phyloP scores from a whole-genome alignment of 2,888 invertebrate species.

The Drosophila maculinotata region DNA sequence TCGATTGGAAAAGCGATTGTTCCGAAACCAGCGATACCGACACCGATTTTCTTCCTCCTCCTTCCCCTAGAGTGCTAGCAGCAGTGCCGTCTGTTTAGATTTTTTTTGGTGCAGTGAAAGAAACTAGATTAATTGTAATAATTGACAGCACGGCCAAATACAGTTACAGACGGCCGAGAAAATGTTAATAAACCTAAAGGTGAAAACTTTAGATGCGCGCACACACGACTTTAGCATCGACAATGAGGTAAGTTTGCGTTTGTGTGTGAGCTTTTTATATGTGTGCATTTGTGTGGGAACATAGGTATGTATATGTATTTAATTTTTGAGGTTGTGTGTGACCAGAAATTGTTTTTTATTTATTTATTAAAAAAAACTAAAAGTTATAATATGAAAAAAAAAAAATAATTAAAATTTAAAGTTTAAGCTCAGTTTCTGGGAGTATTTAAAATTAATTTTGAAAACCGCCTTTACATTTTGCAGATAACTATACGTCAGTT shows the following conservation, averaged over 20 bases:
- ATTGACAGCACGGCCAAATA: constrained; percentile 26
- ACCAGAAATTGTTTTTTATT: too few relatives aligned
- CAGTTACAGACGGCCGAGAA: constrained; percentile 52
- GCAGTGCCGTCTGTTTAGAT: constrained; percentile 35
- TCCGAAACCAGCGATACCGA: constrained; percentile 33
- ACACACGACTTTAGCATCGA: constrained; percentile 93
- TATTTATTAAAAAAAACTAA: too few relatives aligned
- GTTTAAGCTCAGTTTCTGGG: too few relatives aligned
- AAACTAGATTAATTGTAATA: constrained; percentile 21
- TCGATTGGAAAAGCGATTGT: constrained; percentile 57
- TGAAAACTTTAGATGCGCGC: constrained; percentile 95
- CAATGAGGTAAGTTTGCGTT: constrained; percentile 90
- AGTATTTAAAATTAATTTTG: too few relatives aligned
- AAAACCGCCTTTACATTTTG: constrained; percentile 16
- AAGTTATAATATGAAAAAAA: too few relatives aligned
- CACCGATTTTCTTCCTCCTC: constrained; percentile 41
- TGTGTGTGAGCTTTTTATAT: constrained; percentile 13
- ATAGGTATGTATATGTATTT: constrained; percentile 11
- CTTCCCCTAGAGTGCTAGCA: constrained; percentile 7
- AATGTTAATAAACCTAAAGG: constrained; percentile 90
- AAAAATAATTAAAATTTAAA: too few relatives aligned
- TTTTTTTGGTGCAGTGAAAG: constrained; percentile 27
- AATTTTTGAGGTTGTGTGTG: constrained; percentile 57
- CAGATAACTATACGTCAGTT: constrained; percentile 93
- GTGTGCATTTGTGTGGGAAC: constrained; percentile 13